Conservation (phyloP, 2,888 invertebrate genomes). For the Zele albiditarsus region DNA sequence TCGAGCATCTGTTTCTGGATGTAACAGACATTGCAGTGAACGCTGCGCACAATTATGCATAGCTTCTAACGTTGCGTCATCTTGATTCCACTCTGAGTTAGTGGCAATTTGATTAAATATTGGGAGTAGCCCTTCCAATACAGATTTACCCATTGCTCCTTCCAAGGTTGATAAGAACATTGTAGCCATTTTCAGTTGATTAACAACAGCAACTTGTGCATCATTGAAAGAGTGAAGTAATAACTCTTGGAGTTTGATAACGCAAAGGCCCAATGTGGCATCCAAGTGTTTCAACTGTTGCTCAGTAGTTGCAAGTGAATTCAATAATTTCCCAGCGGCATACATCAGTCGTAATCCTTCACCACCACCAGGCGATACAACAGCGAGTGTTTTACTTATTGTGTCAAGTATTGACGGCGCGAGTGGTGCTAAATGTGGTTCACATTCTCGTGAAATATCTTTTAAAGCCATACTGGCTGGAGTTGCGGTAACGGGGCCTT, state of each 20-base stretch:
- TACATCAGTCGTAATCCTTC: conserved; percentile 85
- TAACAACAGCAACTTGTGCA: conserved; percentile 73
- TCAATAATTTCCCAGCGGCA: conserved; percentile 83
- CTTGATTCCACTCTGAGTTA: conserved; percentile 76
- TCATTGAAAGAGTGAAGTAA: conserved; percentile 59
- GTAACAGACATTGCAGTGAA: conserved; percentile 62
- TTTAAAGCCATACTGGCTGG: conserved; percentile 91
- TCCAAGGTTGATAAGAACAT: conserved; percentile 79
- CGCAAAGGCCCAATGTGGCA: conserved; percentile 80
- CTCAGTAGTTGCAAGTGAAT: conserved; percentile 77
- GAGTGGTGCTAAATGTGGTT: conserved; percentile 82
- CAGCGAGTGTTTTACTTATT: conserved; percentile 74
- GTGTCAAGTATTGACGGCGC: conserved; percentile 84
- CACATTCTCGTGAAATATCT: conserved; percentile 89
- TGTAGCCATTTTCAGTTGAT: conserved; percentile 81
- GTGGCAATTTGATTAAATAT: conserved; percentile 77
- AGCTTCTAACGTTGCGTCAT: conserved; percentile 80
- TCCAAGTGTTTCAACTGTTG: conserved; percentile 82
- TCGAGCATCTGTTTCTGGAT: conserved; percentile 62
- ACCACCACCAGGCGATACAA: conserved; percentile 77
- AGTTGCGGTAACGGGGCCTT: conserved; percentile 80
- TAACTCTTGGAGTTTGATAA: conserved; percentile 77
- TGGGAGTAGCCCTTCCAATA: conserved; percentile 73
- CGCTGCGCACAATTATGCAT: conserved; percentile 66
- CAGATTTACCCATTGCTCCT: conserved; percentile 72